These are phyloP conservation scores for Acrocyrtus sp. DNA, from an alignment of 2,888 invertebrate species.

Conservation along the genomic window DNA sequence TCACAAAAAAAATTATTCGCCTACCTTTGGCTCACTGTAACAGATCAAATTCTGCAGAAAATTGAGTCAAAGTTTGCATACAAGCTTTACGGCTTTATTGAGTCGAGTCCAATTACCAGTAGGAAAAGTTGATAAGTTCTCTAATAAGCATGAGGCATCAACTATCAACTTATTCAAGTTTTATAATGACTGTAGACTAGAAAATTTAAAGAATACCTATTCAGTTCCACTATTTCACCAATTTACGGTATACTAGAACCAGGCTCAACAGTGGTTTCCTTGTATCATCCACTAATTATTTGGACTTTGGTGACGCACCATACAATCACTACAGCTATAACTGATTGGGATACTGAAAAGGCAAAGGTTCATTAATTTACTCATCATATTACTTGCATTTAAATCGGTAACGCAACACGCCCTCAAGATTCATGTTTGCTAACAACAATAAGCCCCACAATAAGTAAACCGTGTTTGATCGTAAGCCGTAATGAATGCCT, in stretches of 20 bases:
- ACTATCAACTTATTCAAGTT: too few relatives aligned
- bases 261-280: too few relatives aligned
- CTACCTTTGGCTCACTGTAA: conserved; percentile 49
- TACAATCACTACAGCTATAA: too few relatives aligned
- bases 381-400: neutral
- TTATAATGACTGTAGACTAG: neutral
- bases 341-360: too few relatives aligned
- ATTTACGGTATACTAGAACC: too few relatives aligned
- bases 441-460: too few relatives aligned
- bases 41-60: conserved; percentile 21
- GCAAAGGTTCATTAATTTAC: neutral
- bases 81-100: too few relatives aligned
- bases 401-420: neutral
- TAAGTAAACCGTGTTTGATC: neutral
- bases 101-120: neutral
- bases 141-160: neutral
- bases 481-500: neutral
- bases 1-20: conserved; percentile 17
- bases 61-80: neutral
- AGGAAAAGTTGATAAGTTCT: neutral
- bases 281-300: too few relatives aligned
- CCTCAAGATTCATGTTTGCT: neutral
- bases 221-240: too few relatives aligned
- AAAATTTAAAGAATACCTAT: too few relatives aligned
- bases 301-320: too few relatives aligned